These are phyloP conservation scores for Nestor notabilis DNA, from an alignment of 2,113 vertebrate genomes.

Conservation along the genomic window DNA sequence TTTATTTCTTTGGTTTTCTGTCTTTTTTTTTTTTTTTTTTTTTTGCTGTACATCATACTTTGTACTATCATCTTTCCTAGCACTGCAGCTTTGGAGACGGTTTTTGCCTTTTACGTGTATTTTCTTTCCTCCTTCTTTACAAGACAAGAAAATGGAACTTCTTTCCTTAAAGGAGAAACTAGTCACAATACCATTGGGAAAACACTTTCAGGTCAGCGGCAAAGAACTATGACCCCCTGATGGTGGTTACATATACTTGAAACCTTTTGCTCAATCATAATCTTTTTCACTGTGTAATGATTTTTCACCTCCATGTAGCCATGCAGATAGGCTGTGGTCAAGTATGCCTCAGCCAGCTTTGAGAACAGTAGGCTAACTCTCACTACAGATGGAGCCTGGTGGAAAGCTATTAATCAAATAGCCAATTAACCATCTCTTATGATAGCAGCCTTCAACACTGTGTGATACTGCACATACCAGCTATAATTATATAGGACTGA, in stretches of 20 bases:
- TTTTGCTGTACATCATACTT: neutral
- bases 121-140: neutral
- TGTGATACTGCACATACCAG: neutral
- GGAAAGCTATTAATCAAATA: conserved; percentile 51
- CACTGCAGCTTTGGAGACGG: neutral
- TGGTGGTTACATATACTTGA: neutral
- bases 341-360: neutral
- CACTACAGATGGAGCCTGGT: conserved; percentile 28
- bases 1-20: neutral
- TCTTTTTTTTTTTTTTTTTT: neutral
- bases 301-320: neutral
- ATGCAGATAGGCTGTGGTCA: neutral
- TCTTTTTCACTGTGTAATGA: neutral
- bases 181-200: neutral
- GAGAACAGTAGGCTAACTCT: conserved; percentile 29
- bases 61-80: neutral
- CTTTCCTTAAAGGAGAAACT: neutral
- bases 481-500: neutral
- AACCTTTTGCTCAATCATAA: neutral
- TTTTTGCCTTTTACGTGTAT: neutral
- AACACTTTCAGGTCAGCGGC: neutral
- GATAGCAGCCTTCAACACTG: neutral
- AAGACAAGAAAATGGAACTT: neutral
- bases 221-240: neutral
- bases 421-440: conserved; percentile 23